Evolutionary conservation across 2,888 invertebrate genomes (phyloP), one percentile per base, ranked within the genome.

Genomic region (Parasteatoda lunata): DNA sequence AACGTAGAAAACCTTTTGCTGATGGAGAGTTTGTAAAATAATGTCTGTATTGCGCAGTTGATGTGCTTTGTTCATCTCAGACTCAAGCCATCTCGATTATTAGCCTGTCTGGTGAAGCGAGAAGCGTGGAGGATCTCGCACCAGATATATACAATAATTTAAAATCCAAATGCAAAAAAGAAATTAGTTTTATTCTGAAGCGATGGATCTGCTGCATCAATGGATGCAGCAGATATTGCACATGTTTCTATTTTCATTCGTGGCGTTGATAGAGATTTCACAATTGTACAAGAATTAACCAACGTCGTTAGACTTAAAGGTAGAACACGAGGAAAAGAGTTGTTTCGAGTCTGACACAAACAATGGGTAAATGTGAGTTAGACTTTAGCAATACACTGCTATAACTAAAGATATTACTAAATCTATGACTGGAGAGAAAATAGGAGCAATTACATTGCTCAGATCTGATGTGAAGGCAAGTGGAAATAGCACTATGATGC

Each of bases 261-360:
- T 15, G 70, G 6, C 11, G 30, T 47, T 70, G 2, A n/a, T n/a
- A n/a, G n/a, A n/a, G n/a, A n/a, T n/a, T n/a, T n/a, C n/a, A n/a
- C n/a, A n/a, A n/a, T n/a, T n/a, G n/a, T n/a, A n/a, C n/a, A 15
- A 70, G 75, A 59, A 75, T 75, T 75, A 75, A 30, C 59, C 59
- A 75, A 51, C 45, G 54, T 15, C 30, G 30, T 52, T 75, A 59
- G 30, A 59, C 75, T 75, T 54, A 75, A 75, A 54, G 59, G 47
- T 45, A 54, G 30, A 64, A 64, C 49, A 71, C 48, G 51, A 15
- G 45, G 11, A 45, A 1, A 75, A 45, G 59, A 54, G 15, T 54
- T n/a, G 52, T 30, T 54, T 52, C 59, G 30, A 75, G 72, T 72
- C 72, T 72, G 4, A 72, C 15, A 52, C n/a, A 75, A 59, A 75